These are phyloP conservation scores for Amphiprion ocellaris DNA, from an alignment of 2,113 vertebrate species.

Conservation along the genomic window DNA sequence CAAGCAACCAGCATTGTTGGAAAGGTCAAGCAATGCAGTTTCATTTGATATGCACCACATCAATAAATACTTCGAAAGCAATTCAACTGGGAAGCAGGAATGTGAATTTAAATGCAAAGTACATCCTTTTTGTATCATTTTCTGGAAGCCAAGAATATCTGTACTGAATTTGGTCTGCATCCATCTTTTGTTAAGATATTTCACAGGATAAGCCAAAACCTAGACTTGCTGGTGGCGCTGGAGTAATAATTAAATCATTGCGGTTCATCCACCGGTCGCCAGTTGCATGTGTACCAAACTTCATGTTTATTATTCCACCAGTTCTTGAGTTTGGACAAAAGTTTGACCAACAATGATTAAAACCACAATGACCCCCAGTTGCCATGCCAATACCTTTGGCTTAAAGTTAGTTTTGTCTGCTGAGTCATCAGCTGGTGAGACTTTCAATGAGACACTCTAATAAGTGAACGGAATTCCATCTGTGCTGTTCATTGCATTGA, in stretches of 20 bases:
- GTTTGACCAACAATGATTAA: no score
- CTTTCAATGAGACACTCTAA: not conserved
- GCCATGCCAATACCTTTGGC: no score
- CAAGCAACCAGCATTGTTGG: no score
- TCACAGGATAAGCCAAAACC: not conserved
- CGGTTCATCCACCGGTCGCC: not conserved
- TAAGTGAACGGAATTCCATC: not conserved
- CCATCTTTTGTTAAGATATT: not conserved
- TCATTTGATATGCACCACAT: no score
- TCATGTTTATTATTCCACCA: not conserved
- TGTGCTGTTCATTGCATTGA: not conserved
- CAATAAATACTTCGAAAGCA: no score
- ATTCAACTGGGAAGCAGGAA: no score
- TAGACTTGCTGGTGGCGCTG: not conserved
- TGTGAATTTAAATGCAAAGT: no score
- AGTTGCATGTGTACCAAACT: not conserved
- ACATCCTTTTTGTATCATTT: no score
- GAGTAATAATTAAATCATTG: not conserved
- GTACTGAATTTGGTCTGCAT: not conserved
- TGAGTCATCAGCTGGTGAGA: no score
- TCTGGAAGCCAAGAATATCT: not conserved
- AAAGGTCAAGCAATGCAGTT: no score
- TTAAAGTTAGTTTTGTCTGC: no score
- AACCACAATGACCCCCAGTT: no score
- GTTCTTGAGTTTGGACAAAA: not conserved